Conservation (phyloP, 2,888 invertebrate species). For the Leptinotarsa juncta region DNA sequence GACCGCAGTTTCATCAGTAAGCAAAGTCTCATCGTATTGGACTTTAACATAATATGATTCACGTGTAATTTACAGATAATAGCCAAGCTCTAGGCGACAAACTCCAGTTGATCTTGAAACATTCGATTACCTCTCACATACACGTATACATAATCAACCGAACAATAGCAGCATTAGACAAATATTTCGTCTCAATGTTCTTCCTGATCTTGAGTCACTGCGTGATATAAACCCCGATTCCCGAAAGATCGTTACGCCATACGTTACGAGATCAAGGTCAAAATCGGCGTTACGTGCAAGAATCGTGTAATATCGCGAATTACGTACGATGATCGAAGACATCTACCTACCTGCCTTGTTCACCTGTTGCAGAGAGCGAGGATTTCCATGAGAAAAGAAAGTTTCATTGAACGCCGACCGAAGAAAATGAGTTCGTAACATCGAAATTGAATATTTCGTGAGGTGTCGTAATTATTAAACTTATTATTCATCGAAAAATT, state of each 20-base stretch:
- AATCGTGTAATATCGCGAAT: constrained; percentile 1
- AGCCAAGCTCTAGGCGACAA: not conserved
- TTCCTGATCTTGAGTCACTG: constrained; percentile 6
- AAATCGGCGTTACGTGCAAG: not conserved
- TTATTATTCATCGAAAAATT: not conserved
- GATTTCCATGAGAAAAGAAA: constrained; percentile 11
- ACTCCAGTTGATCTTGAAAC: not conserved
- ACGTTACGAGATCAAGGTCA: constrained; percentile 12
- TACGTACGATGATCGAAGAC: not conserved
- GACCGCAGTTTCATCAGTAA: too few species aligned
- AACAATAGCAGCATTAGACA: not conserved
- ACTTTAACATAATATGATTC: too few species aligned
- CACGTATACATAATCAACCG: not conserved
- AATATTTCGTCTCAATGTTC: constrained; percentile 4
- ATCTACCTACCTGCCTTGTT: not conserved
- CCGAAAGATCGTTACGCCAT: constrained; percentile 3
- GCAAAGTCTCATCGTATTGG: too few species aligned
- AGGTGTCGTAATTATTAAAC: not conserved
- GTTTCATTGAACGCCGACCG: not conserved
- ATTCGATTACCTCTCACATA: not conserved
- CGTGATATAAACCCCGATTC: not conserved
- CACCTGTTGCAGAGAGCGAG: not conserved
- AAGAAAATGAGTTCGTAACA: constrained; percentile 5
- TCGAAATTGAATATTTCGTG: not conserved
- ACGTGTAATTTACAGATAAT: not conserved